These are phyloP conservation scores for Formica exsecta DNA, from an alignment of 1,140 invertebrate genomes.

Conservation along the genomic window DNA sequence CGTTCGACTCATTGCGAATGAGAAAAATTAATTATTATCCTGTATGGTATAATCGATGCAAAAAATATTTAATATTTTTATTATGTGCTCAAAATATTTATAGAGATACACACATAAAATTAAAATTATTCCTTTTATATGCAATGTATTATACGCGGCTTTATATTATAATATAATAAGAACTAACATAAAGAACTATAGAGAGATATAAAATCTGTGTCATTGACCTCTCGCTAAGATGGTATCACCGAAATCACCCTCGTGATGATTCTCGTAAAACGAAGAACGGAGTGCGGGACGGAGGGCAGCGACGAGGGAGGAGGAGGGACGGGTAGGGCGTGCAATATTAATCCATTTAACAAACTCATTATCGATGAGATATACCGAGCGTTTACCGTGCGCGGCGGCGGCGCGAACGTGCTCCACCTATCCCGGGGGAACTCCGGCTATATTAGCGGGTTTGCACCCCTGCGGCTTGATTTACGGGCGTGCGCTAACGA, in stretches of 20 bases:
- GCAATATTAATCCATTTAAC: constrained; percentile 85
- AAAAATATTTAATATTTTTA: background rate
- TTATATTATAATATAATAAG: background rate
- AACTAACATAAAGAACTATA: background rate
- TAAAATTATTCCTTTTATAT: background rate
- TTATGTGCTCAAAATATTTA: background rate
- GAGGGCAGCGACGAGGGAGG: constrained; percentile 9
- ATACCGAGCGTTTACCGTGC: constrained; percentile 84
- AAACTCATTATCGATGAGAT: constrained; percentile 86
- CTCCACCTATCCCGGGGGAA: constrained; percentile 78
- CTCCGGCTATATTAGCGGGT: constrained; percentile 81
- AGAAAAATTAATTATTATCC: constrained; percentile 15
- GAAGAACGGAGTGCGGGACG: background rate
- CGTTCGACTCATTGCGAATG: background rate
- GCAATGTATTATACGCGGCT: background rate
- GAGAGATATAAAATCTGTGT: background rate
- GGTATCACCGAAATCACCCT: constrained; percentile 27
- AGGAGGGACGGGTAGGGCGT: constrained; percentile 59
- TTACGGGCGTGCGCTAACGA: constrained; percentile 84
- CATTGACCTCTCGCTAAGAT: background rate
- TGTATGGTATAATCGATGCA: background rate
- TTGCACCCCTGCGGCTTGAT: constrained; percentile 85
- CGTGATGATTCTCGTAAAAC: constrained; percentile 38
- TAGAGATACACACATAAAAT: background rate
- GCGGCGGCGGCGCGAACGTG: constrained; percentile 80